Conservation (phyloP, 2,888 invertebrate genomes). For the Mongoloraphidia duomilia region DNA sequence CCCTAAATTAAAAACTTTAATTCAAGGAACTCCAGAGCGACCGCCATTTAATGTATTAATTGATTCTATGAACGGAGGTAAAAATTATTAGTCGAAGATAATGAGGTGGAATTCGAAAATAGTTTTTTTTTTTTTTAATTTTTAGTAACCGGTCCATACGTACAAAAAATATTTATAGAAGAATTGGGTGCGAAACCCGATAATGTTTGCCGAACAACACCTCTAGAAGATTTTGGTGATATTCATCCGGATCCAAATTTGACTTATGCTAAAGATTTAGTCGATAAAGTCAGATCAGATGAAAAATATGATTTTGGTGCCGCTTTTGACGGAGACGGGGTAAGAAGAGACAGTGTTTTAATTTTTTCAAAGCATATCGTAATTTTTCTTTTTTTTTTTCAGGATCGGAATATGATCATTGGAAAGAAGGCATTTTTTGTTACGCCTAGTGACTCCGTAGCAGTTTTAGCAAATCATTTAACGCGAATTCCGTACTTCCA, state of each 20-base stretch:
- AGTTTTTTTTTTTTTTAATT: slow-evolving; percentile 9
- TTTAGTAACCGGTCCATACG: slow-evolving; percentile 92
- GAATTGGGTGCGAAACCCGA: slow-evolving; percentile 63
- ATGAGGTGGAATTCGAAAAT: background rate
- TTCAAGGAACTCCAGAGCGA: slow-evolving; percentile 50
- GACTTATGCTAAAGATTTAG: slow-evolving; percentile 66
- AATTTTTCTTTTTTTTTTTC: slow-evolving; percentile 13
- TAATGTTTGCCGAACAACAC: slow-evolving; percentile 61
- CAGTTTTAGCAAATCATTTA: slow-evolving; percentile 84
- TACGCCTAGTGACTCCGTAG: slow-evolving; percentile 92
- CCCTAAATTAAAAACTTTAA: slow-evolving; percentile 51
- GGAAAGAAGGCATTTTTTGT: slow-evolving; percentile 94
- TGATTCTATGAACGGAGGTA: slow-evolving; percentile 91
- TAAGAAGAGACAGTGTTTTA: slow-evolving; percentile 12
- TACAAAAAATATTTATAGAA: slow-evolving; percentile 71
- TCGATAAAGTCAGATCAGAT: slow-evolving; percentile 43
- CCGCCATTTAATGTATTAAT: slow-evolving; percentile 74
- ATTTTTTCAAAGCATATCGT: background rate
- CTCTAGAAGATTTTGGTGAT: slow-evolving; percentile 91
- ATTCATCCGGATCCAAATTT: slow-evolving; percentile 95
- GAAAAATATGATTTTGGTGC: slow-evolving; percentile 66
- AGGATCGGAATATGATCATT: slow-evolving; percentile 95
- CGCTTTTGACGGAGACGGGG: slow-evolving; percentile 97
- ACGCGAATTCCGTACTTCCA: slow-evolving; percentile 89
- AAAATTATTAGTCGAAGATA: slow-evolving; percentile 9